phyloP scores from a whole-genome alignment of 1,140 invertebrate species.

The Nasonia giraulti region DNA sequence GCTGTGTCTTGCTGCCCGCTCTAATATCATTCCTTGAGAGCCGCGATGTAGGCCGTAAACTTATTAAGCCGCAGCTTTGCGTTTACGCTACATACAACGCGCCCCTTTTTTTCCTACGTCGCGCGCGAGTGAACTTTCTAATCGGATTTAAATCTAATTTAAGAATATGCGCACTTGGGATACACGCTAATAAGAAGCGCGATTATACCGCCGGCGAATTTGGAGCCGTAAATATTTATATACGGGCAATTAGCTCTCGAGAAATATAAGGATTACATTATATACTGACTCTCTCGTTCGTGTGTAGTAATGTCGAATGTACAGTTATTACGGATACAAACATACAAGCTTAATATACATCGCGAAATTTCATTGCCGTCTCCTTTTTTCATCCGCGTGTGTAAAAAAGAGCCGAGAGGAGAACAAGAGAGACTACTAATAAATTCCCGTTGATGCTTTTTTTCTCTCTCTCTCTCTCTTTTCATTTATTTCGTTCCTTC shows the following conservation, averaged over 20 bases:
- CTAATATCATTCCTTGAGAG: constrained; percentile 11
- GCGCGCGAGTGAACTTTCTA: neutral
- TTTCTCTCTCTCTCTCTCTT: neutral
- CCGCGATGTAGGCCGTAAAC: neutral
- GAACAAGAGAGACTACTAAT: constrained; percentile 8
- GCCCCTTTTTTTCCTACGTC: neutral
- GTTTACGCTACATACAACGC: neutral
- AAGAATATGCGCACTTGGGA: neutral
- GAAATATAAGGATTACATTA: neutral
- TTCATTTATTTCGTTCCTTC: neutral
- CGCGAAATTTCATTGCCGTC: neutral
- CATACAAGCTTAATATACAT: neutral
- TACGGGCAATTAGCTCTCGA: neutral
- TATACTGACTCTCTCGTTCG: neutral
- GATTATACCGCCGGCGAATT: neutral
- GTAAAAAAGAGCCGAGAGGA: neutral
- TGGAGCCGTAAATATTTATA: neutral
- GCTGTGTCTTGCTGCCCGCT: too few species aligned
- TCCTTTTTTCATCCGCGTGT: neutral
- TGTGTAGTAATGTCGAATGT: neutral
- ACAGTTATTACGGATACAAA: too few species aligned
- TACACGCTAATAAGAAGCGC: neutral
- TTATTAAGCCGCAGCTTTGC: neutral
- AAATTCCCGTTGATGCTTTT: constrained; percentile 18
- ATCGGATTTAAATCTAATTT: constrained; percentile 5